Base-by-base conservation (phyloP, 2,113 vertebrate species). In the Rhinichthys klamathensis region DNA sequence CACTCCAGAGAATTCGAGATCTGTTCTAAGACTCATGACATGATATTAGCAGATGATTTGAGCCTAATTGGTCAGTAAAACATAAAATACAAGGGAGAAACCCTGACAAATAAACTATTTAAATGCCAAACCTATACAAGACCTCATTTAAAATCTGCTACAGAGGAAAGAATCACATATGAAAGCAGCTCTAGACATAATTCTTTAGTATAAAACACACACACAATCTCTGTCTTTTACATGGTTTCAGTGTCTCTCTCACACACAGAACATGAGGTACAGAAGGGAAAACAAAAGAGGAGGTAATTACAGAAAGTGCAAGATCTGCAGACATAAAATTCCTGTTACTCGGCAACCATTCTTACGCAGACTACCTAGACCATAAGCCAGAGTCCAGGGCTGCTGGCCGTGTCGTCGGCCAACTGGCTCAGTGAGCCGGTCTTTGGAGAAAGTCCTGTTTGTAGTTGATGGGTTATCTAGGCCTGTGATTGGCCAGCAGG, bases 401-500 rank as follows among this genome's bases (percentile, higher is more conserved):
- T 21, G 69, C 80, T 3, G 32, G 54, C 51, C 6, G 10, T 21
- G 46, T 58, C 65, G 1, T 54, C 21, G 6, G 25, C 21, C 58
- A 23, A 35, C n/a, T 46, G 54, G 63, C 76, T 56, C 35, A n/a
- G 25, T 69, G 30, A 79, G 65, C 25, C 23, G 60, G 81, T 84
- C 77, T 86, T 70, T 86, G 83, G 25, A 86, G 30, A 30, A 30
- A 80, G 69, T 69, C 49, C 77, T 12, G 69, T 81, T 73, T 81
- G 49, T 9, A 12, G 38, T 30, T 32, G 41, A 73, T 63, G 51
- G 77, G 92, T 93, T 95, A 95, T 95, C 95, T 96, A 78, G 94
- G 90, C 81, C 94, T 92, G 87, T 96, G 95, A 88, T 90, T 94
- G 87, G 93, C 93, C 44, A 96, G 93, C 84, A 96, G 93, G 88